Percentiles rank a stretch among this genome's conserved stretches.
These are phyloP conservation scores for Anas platyrhynchos DNA, from an alignment of 2,113 vertebrate species.

Conservation along the genomic window DNA sequence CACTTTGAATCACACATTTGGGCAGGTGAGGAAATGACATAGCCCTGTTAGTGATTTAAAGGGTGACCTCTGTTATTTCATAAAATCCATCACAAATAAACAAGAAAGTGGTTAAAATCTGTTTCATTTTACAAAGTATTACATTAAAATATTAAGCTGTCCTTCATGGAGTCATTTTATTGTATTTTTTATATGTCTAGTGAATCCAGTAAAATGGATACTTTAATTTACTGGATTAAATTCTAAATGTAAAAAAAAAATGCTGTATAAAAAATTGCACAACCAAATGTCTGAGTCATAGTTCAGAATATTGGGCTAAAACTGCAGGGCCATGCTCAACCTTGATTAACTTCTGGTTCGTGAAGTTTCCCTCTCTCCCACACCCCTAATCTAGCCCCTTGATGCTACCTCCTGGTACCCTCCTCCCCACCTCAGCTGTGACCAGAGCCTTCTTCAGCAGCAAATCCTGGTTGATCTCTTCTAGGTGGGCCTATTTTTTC, in stretches of 20 bases:
- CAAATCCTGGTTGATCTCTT: neutral
- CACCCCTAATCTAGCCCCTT: neutral
- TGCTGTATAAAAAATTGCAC: neutral
- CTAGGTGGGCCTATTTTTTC: neutral
- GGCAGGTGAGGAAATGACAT: neutral
- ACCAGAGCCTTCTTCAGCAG: conserved; percentile 3
- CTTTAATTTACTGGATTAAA: neutral
- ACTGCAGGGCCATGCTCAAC: neutral
- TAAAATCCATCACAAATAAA: neutral
- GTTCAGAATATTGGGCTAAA: neutral
- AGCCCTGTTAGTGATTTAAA: neutral
- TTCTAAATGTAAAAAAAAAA: neutral
- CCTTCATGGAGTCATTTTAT: neutral
- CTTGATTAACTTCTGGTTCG: neutral
- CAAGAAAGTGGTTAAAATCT: neutral
- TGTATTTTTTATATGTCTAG: neutral
- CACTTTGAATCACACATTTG: neutral
- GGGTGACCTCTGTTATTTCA: neutral
- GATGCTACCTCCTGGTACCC: neutral
- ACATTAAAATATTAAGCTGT: neutral
- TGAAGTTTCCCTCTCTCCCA: neutral
- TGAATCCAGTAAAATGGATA: neutral
- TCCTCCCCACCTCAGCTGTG: neutral
- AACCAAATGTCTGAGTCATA: neutral
- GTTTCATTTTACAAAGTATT: neutral